Conservation (phyloP, 1,140 invertebrate genomes). For the Drosophila littoralis region DNA sequence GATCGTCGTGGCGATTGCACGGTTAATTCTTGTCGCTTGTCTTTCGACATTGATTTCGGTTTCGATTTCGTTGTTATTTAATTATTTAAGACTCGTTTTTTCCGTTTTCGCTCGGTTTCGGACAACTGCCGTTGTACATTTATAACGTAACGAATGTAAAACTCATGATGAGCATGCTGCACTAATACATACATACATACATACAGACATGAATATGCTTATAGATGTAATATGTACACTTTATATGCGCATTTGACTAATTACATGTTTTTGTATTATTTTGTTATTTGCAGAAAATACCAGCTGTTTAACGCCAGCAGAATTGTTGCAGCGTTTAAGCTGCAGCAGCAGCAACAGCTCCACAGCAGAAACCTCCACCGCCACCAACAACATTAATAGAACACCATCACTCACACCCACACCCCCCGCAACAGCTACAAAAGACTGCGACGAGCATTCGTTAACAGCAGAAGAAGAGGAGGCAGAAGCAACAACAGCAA, state of each 20-base stretch:
- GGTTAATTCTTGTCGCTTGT: conserved; percentile 14
- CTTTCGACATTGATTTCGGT: conserved; percentile 10
- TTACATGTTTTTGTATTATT: conserved; percentile 4
- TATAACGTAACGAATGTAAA: conserved; percentile 2
- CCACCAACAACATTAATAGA: conserved; percentile 24
- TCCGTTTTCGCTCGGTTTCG: not conserved
- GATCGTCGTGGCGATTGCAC: conserved; percentile 34
- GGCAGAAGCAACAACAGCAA: conserved; percentile 21
- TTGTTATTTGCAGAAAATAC: conserved; percentile 62
- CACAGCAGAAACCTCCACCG: conserved; percentile 38
- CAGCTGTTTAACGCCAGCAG: conserved; percentile 51
- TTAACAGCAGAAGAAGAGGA: conserved; percentile 33
- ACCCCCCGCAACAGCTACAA: conserved; percentile 58
- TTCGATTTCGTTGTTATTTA: conserved; percentile 23
- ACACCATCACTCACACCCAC: conserved; percentile 25
- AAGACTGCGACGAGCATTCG: conserved; percentile 65
- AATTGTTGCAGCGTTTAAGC: conserved; percentile 67
- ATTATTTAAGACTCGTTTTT: conserved; percentile 4
- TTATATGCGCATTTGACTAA: conserved; percentile 30
- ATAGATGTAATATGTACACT: no score
- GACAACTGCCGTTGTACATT: not conserved
- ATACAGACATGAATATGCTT: no score
- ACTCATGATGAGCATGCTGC: not conserved
- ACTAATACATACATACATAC: not conserved
- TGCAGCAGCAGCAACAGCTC: conserved; percentile 39